Conservation (phyloP, 2,888 invertebrate genomes). For the Acleris holmiana region DNA sequence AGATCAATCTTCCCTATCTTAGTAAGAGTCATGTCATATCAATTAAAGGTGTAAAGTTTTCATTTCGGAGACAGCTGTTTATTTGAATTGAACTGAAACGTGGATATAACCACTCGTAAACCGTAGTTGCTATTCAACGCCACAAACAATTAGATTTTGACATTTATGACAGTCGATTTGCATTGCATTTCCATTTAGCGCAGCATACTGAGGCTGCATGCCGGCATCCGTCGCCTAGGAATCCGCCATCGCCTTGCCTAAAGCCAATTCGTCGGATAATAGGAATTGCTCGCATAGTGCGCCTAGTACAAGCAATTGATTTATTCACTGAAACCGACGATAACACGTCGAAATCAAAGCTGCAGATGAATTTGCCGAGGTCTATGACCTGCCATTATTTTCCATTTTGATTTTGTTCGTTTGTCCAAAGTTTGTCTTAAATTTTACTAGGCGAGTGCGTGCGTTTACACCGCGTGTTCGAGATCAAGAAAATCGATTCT, state of each 20-base stretch:
- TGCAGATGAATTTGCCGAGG: conserved; percentile 12
- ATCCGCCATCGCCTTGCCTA: conserved; percentile 54
- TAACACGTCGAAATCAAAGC: conserved; percentile 28
- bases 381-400: conserved; percentile 26
- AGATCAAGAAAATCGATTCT: too few species aligned
- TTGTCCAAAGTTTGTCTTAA: conserved; percentile 3
- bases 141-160: conserved; percentile 28
- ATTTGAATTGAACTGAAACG: too few species aligned
- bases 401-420: conserved; percentile 1
- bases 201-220: conserved; percentile 40
- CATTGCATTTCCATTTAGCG: conserved; percentile 39
- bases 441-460: conserved; percentile 2
- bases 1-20: too few species aligned
- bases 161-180: conserved; percentile 37
- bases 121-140: conserved; percentile 5
- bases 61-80: too few species aligned
- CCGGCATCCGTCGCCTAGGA: conserved; percentile 55
- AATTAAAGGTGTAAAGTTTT: too few species aligned
- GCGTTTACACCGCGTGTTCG: background rate
- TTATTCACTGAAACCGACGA: conserved; percentile 48
- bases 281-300: conserved; percentile 49
- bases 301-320: conserved; percentile 45
- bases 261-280: conserved; percentile 56
- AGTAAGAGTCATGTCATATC: too few species aligned
- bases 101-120: background rate